Evolutionary conservation across 2,888 invertebrate species (phyloP).

Genomic region (Anticlea derivata): DNA sequence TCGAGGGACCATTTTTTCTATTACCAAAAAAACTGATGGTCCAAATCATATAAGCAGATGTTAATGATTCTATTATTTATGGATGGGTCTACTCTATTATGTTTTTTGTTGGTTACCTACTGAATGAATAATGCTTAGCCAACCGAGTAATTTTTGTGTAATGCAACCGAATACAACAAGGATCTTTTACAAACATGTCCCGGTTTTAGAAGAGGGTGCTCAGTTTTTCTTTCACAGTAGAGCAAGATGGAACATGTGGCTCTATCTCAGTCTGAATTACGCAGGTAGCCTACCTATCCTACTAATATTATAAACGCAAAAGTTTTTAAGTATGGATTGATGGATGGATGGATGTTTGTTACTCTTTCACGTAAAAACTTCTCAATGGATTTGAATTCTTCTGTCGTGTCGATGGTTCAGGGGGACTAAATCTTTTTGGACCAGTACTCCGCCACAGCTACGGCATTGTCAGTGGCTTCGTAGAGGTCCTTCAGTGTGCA

Average conservation of each 20-base stretch:
- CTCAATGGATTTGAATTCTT: too few species aligned
- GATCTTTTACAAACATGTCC: constrained; percentile 13
- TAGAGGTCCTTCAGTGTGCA: too few species aligned
- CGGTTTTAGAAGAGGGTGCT: constrained; percentile 7
- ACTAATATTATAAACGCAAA: too few species aligned
- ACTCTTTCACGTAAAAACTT: too few species aligned
- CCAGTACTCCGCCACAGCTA: too few species aligned
- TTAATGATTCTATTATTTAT: constrained; percentile 84
- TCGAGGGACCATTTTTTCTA: constrained; percentile 35
- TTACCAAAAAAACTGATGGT: constrained; percentile 67
- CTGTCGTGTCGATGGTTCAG: too few species aligned
- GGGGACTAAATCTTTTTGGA: too few species aligned
- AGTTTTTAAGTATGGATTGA: too few species aligned
- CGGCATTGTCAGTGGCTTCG: too few species aligned
- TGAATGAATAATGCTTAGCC: constrained; percentile 37
- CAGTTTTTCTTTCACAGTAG: background rate
- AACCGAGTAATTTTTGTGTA: constrained; percentile 37
- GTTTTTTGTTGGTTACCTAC: constrained; percentile 42
- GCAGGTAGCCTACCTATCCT: too few species aligned
- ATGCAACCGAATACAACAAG: constrained; percentile 19
- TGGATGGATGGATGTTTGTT: too few species aligned
- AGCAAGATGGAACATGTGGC: background rate
- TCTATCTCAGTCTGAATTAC: background rate
- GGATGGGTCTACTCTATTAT: constrained; percentile 64
- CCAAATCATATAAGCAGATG: constrained; percentile 78